phyloP scores from a whole-genome alignment of 2,113 vertebrate genomes.

The Leucopsar rothschildi region DNA sequence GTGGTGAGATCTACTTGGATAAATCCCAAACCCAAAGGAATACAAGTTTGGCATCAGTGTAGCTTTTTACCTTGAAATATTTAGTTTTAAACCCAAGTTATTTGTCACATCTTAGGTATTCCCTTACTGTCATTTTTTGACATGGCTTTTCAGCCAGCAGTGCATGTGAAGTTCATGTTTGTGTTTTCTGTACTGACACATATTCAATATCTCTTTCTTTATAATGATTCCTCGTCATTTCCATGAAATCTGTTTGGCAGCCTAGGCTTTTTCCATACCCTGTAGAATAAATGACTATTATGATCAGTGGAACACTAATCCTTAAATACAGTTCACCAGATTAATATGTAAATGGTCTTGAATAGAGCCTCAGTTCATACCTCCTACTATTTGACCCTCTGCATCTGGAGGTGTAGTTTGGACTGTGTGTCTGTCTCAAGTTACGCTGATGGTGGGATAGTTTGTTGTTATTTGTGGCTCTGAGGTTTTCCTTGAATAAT shows the following conservation, averaged over 20 bases:
- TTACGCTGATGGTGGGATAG: neutral
- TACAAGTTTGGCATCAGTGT: neutral
- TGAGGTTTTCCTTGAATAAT: slow-evolving; percentile 9
- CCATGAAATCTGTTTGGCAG: neutral
- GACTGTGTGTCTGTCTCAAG: neutral
- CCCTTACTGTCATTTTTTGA: neutral
- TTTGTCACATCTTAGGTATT: neutral
- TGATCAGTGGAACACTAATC: neutral
- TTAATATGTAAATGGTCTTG: neutral
- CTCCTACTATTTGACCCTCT: neutral
- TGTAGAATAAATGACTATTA: neutral
- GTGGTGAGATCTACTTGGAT: neutral
- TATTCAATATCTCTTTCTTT: neutral
- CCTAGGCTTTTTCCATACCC: neutral
- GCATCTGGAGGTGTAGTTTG: neutral
- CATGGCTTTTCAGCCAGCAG: neutral
- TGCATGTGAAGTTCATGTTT: neutral
- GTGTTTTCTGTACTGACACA: neutral
- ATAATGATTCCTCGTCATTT: neutral
- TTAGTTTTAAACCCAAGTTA: neutral
- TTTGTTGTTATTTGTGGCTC: neutral
- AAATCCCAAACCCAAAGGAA: neutral
- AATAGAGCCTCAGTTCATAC: neutral
- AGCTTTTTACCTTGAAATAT: neutral
- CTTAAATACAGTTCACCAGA: neutral